These are phyloP conservation scores for Rhinichthys osculus DNA, from an alignment of 2,797 vertebrate species.

Conservation along the genomic window DNA sequence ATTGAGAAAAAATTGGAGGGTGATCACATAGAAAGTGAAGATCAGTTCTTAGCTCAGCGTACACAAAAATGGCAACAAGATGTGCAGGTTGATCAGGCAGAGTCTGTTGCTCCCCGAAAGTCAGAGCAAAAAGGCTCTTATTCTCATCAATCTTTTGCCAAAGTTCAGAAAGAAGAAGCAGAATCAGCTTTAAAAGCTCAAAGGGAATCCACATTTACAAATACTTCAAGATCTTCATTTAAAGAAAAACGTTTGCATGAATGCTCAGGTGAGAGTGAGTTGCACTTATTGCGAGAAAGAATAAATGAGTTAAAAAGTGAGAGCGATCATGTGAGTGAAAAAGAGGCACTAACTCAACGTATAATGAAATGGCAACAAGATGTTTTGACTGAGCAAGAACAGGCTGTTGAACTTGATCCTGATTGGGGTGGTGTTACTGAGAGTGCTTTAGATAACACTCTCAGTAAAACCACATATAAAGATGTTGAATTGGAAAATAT, in stretches of 20 bases:
- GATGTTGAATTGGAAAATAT: slow-evolving; percentile 34
- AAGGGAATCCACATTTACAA: slow-evolving; percentile 56
- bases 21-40: slow-evolving; percentile 71
- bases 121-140: slow-evolving; percentile 44
- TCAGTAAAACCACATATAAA: slow-evolving; percentile 12
- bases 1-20: slow-evolving; percentile 72
- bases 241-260: slow-evolving; percentile 62
- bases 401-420: slow-evolving; percentile 61
- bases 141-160: slow-evolving; percentile 26
- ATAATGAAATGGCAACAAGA: slow-evolving; percentile 85
- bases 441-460: slow-evolving; percentile 27
- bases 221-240: slow-evolving; percentile 54
- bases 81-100: slow-evolving; percentile 65
- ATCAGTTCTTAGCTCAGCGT: slow-evolving; percentile 71
- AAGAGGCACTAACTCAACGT: slow-evolving; percentile 78
- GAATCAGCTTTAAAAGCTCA: slow-evolving; percentile 7
- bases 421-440: slow-evolving; percentile 60
- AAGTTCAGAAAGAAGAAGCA: slow-evolving; percentile 28
- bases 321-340: slow-evolving; percentile 76
- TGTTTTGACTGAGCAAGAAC: slow-evolving; percentile 76
- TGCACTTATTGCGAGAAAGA: slow-evolving; percentile 79
- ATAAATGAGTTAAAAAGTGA: slow-evolving; percentile 77
- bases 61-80: slow-evolving; percentile 76
- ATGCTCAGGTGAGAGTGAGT: slow-evolving; percentile 65
- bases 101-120: slow-evolving; percentile 63